Evolutionary conservation across 2,888 invertebrate genomes (phyloP).

Genomic region (Eupelmus urozonus): DNA sequence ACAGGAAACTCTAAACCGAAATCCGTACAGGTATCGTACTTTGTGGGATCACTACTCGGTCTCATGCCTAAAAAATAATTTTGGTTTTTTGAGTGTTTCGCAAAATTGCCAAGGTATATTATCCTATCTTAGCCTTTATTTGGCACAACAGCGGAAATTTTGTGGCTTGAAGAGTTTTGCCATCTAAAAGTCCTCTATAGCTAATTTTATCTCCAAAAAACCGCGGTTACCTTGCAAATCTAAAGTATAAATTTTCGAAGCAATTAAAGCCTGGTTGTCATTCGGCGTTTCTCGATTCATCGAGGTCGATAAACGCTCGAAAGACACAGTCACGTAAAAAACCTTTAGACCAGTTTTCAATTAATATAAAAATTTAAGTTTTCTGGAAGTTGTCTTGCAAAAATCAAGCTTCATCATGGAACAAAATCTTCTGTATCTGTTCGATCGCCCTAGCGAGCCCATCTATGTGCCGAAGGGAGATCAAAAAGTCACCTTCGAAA

Average conservation of each 20-base stretch:
- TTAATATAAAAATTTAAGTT: not conserved
- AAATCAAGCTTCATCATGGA: slow-evolving; percentile 32
- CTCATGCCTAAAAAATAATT: no score
- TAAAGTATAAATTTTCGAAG: slow-evolving; percentile 10
- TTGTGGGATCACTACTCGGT: no score
- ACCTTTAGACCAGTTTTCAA: not conserved
- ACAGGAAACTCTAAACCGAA: not conserved
- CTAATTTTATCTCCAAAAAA: no score
- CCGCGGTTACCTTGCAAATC: slow-evolving; percentile 16
- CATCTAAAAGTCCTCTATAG: no score
- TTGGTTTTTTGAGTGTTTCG: not conserved
- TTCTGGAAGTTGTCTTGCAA: not conserved
- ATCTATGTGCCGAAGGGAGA: slow-evolving; percentile 87
- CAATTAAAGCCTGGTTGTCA: not conserved
- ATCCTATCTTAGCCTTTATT: not conserved
- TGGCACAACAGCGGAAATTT: slow-evolving; percentile 1
- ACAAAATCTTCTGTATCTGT: slow-evolving; percentile 77
- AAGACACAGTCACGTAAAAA: not conserved
- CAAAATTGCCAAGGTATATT: not conserved
- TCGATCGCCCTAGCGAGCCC: slow-evolving; percentile 88
- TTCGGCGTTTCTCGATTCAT: not conserved
- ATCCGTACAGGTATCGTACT: no score
- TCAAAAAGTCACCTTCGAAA: slow-evolving; percentile 80
- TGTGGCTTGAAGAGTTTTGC: slow-evolving; percentile 22
- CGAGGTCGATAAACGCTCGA: not conserved